Evolutionary conservation across 2,113 vertebrate species (phyloP), one percentile per base, ranked within the genome.

Genomic region (Taxidea taxus): DNA sequence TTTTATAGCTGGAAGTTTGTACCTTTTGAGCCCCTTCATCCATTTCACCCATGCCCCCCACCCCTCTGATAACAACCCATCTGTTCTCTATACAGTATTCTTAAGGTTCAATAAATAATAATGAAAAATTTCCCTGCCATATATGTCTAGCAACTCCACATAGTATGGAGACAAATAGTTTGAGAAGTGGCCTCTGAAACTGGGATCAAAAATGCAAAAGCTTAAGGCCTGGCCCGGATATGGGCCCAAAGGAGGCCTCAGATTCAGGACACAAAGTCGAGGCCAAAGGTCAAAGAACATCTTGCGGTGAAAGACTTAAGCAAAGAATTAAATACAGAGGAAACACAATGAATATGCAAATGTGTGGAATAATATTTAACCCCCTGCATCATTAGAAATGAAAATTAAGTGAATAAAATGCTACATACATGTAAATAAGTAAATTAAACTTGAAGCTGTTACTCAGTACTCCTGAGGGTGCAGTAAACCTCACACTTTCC

Each of bases 341-440:
- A 90, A 64, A 44, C 54, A 72, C 29, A 90, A 44, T 11, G 27
- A 27, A 56, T 64, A 49, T 44, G 68, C 80, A 84, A 44, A 75
- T 54, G 7, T 44, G 37, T 84, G 29, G 56, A 23, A 54, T 70
- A 42, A 81, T n/a, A 15, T 23, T 66, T 21, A 83, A 54, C n/a
- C 20, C n/a, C 44, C 27, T 16, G 49, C 4, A 4, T 47, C 21
- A 89, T 89, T 74, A 51, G 64, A 82, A 94, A 62, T 34, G 64
- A 44, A 39, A 81, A 88, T 13, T 82, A 34, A 72, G 34, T 75
- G 16, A 75, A 51, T n/a, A 84, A 75, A 94, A 90, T 74, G n/a
- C n/a, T n/a, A 37, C 7, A 27, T 4, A 54, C 25, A 39, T 80
- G 74, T 16, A n/a, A n/a, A 75, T 54, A 20, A 64, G 56, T 64